Base-by-base conservation (phyloP, 2,113 vertebrate species). In the Anthoscopus minutus region DNA sequence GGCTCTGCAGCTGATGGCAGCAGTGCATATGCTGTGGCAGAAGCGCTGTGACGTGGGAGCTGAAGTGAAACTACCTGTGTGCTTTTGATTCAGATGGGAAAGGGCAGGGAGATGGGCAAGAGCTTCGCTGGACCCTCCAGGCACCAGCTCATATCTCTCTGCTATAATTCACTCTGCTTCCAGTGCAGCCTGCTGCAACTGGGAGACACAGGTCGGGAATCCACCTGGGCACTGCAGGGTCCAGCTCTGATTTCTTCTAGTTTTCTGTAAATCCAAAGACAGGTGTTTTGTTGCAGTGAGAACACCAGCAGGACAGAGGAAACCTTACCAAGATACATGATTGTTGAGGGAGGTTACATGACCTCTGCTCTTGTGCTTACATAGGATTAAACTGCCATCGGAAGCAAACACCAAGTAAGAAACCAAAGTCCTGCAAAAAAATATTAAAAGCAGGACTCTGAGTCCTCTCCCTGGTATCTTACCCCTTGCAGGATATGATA, bases 231-330 rank as follows among this genome's bases (percentile, higher is more conserved):
- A 18, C 33, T 53, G 48, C 23, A 62, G 50, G 40, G 44, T 37
- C 64, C 72, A 21, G 64, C 53, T 92, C 48, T 67, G 50, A 45
- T 86, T 92, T 91, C 78, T 86, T 82, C 65, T 40, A 73, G 66
- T 91, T 89, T 44, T 70, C 42, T 93, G 30, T 40, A 37, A 54
- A 50, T 64, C 69, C 66, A 71, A 57, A 45, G 20, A 65, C 17
- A 3, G n/a, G 47, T 0, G 0, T 90, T 88, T 93, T 88, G 72
- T 86, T 87, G 20, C 19, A 38, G 23, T 42, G 54, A 76, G 60
- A 64, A 54, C 71, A 22, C 81, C 86, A 74, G n/a, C 40, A 56
- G 72, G 21, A 54, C 48, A 23, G 44, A 87, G 40, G 77, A 93
- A 87, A 54, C 71, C 62, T 65, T 25, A 35, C 7, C 77, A 86